Base-by-base conservation (phyloP, 2,888 invertebrate genomes). In the Sarcophaga variegata region DNA sequence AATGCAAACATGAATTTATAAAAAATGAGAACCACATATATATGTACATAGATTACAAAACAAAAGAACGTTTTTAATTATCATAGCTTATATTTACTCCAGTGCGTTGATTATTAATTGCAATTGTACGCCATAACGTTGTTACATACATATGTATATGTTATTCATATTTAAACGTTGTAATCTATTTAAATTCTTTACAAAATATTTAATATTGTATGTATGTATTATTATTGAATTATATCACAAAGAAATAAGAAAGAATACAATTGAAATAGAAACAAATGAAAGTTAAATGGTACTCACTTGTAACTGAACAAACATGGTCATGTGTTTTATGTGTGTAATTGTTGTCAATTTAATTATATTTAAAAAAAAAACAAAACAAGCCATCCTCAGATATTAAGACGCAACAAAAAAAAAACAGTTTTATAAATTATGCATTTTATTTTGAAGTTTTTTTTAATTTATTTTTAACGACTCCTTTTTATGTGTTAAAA, bases 31-130 rank as follows among this genome's bases (percentile, higher is more conserved):
- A 14, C 45, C 37, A 37, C 37, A 37, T 37, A 37, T 10, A 8
- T 37, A 37, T 37, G 45, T 64, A 47, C 45, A 63, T 69, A 47
- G 70, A 22, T 59, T 60, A 49, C 27, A 64, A 64, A 27, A 64
- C 27, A 64, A 17, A 64, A 64, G 62, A 81, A 47, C 27, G 49
- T 71, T 67, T 66, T 11, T 37, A 82, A 37, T 66, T 72, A 54
- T 72, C 12, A 64, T 66, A 37, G 79, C 83, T 71, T 63, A n/a
- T 72, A 72, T 71, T 45, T 80, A 80, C 59, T 63, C 54, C 45
- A 64, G 14, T 20, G n/a, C 20, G 63, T 70, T 81, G 27, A 22
- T 69, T 69, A 47, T 63, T 14, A 10, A 27, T 62, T 70, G n/a
- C n/a, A 62, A 62, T 70, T 62, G 47, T 47, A 60, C 14, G 14